Conservation (phyloP, 2,797 vertebrate species). For the Acridotheres tristis region DNA sequence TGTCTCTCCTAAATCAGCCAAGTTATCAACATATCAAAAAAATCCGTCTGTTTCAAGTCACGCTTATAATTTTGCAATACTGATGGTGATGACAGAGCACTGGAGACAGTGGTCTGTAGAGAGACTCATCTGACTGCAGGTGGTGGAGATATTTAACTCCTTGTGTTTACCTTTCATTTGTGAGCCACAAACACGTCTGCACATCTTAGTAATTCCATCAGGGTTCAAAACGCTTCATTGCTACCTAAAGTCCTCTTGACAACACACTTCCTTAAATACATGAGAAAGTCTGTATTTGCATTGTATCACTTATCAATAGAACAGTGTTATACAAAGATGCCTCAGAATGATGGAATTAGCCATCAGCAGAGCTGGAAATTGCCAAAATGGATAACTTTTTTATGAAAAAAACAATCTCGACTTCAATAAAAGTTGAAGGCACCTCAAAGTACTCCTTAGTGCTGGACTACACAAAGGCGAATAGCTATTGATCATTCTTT, state of each 20-base stretch:
- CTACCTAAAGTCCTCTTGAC: neutral
- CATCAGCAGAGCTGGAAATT: neutral
- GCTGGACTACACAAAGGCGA: neutral
- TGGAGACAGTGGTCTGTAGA: neutral
- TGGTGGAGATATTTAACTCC: neutral
- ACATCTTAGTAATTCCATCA: neutral
- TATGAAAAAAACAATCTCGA: neutral
- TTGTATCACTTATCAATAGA: too few species aligned
- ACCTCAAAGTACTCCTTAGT: neutral
- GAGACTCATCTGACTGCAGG: neutral
- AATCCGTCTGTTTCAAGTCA: neutral
- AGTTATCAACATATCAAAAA: neutral
- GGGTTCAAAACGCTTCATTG: neutral
- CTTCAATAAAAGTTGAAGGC: neutral
- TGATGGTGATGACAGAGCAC: neutral
- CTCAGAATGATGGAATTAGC: neutral
- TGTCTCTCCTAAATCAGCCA: neutral
- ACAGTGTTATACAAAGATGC: rapidly evolving
- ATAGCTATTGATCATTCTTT: neutral
- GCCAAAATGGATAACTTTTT: neutral
- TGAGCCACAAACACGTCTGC: neutral
- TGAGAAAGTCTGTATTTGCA: neutral
- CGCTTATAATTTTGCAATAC: neutral
- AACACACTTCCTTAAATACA: neutral
- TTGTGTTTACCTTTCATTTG: neutral